Conservation (phyloP, 2,888 invertebrate species). For the Erpobdella octoculata region DNA sequence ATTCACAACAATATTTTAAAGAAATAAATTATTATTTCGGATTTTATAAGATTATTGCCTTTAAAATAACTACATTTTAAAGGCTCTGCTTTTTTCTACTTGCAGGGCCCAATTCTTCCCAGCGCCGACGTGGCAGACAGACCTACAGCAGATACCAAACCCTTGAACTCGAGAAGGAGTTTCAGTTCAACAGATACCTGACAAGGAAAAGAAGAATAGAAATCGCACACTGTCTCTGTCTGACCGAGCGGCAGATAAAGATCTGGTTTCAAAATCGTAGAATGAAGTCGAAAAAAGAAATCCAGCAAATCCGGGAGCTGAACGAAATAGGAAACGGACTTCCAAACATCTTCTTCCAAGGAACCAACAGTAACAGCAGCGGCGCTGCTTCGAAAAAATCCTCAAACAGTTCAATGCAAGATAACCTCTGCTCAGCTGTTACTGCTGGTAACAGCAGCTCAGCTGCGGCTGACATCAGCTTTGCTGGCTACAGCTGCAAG, state of each 20-base stretch:
- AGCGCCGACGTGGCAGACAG: slow-evolving; percentile 68
- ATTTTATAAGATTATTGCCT: background rate
- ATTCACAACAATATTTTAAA: background rate
- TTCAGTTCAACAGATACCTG: slow-evolving; percentile 84
- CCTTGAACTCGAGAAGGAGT: slow-evolving; percentile 90
- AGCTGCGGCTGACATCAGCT: background rate
- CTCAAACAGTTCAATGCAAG: background rate
- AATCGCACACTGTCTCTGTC: slow-evolving; percentile 88
- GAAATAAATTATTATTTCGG: background rate
- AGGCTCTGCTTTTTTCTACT: background rate
- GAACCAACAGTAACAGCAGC: background rate
- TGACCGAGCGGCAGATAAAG: slow-evolving; percentile 81
- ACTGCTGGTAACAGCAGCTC: background rate
- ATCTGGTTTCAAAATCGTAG: slow-evolving; percentile 75
- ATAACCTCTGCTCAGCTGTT: background rate
- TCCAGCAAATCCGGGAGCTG: slow-evolving; percentile 45
- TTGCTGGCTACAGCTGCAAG: background rate
- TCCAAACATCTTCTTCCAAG: background rate
- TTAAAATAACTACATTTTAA: background rate
- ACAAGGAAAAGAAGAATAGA: slow-evolving; percentile 91
- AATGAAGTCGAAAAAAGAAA: slow-evolving; percentile 80
- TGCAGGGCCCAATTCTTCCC: slow-evolving; percentile 47
- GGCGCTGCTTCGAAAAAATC: background rate
- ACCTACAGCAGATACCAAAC: slow-evolving; percentile 96
- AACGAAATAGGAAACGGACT: slow-evolving; percentile 38